Percentiles rank a stretch among this genome's conserved stretches.
Evolutionary conservation across 2,113 vertebrate genomes (phyloP).

Genomic region (Herpetotheres cachinnans): DNA sequence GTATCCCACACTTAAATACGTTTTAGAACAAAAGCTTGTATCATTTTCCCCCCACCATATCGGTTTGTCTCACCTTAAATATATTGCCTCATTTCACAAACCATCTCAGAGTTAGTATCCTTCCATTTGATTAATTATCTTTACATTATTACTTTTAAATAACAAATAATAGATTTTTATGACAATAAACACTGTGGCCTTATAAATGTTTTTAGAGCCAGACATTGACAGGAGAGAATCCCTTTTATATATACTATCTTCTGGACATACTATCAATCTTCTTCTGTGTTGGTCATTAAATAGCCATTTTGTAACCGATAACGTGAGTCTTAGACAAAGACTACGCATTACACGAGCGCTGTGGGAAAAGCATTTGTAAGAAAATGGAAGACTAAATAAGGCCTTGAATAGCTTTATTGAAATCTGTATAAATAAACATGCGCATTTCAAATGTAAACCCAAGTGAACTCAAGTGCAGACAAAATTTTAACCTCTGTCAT

Average conservation of each 20-base stretch:
- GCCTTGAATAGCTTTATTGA: conserved; percentile 99
- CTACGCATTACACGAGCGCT: not conserved
- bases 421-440: conserved; percentile 99
- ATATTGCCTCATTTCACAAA: not conserved
- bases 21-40: not conserved
- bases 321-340: not conserved
- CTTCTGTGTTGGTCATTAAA: not conserved
- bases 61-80: not conserved
- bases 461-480: conserved; percentile 99
- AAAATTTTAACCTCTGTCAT: conserved; percentile 94
- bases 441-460: conserved; percentile 99
- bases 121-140: not conserved
- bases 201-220: not conserved
- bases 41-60: rapidly evolving
- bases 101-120: not conserved
- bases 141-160: not conserved
- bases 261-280: not conserved
- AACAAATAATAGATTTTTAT: not conserved
- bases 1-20: not conserved
- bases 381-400: conserved; percentile 75
- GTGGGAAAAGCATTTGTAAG: conserved; percentile 49
- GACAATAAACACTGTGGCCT: not conserved
- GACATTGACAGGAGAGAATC: not conserved
- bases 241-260: not conserved
- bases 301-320: not conserved